Conservation (phyloP, 2,888 invertebrate species). For the Netelia melanura region DNA sequence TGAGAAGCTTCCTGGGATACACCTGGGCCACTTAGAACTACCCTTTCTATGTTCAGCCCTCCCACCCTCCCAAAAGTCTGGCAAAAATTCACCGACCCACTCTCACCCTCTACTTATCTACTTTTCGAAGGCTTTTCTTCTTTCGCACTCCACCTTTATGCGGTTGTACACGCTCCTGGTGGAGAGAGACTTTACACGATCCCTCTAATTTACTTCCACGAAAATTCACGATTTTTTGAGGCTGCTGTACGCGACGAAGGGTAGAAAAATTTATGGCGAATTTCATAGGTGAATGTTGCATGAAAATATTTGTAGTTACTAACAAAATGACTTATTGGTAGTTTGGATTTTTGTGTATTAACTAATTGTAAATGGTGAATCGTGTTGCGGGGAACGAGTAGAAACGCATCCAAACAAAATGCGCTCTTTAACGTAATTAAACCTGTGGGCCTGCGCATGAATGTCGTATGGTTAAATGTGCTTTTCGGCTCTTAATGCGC, state of each 20-base stretch:
- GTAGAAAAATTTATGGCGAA: background rate
- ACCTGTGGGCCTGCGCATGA: background rate
- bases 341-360: too few relatives aligned
- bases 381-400: background rate
- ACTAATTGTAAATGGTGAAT: background rate
- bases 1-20: constrained; percentile 46
- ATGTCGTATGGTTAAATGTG: constrained; percentile 19
- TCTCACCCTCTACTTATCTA: constrained; percentile 60
- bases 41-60: constrained; percentile 37
- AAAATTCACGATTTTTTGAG: constrained; percentile 11
- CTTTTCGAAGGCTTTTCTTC: constrained; percentile 55
- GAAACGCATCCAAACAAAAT: background rate
- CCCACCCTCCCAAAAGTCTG: constrained; percentile 34
- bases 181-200: background rate
- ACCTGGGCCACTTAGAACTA: constrained; percentile 54
- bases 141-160: constrained; percentile 2
- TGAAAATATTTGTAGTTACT: too few relatives aligned
- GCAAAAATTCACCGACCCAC: constrained; percentile 51
- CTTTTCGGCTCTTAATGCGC: constrained; percentile 13
- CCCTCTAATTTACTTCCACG: constrained; percentile 18
- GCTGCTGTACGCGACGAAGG: background rate
- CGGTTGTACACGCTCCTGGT: background rate
- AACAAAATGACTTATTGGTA: too few relatives aligned
- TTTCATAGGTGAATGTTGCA: too few relatives aligned
- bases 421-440: background rate